phyloP scores from a whole-genome alignment of 2,797 vertebrate species.

The Stomatorhinus walkeri region DNA sequence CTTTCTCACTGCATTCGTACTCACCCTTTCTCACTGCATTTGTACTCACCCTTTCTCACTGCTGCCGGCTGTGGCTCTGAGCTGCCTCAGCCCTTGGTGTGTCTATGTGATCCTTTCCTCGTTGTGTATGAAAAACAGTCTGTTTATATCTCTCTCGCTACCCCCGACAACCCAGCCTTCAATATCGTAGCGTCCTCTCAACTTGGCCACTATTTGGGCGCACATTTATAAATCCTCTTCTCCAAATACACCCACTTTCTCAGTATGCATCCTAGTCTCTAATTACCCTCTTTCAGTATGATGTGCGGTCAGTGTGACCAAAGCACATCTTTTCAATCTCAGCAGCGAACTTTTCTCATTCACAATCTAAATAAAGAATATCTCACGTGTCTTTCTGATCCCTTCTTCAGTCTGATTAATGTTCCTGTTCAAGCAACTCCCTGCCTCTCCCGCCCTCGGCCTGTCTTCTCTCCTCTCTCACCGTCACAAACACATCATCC shows the following conservation, averaged over 20 bases:
- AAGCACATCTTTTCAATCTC: neutral
- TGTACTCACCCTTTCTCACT: slow-evolving; percentile 40
- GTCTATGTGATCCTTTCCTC: neutral
- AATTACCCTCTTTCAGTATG: slow-evolving; percentile 5
- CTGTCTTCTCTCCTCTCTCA: slow-evolving; percentile 20
- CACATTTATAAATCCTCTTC: neutral
- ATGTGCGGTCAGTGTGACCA: slow-evolving; percentile 7
- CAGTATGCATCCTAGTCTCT: neutral
- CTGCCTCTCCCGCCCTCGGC: neutral
- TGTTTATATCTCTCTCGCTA: slow-evolving; percentile 5
- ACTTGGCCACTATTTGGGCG: neutral
- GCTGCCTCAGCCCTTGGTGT: slow-evolving; percentile 27
- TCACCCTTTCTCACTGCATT: slow-evolving; percentile 38
- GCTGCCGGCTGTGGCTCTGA: slow-evolving; percentile 21
- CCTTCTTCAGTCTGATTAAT: neutral
- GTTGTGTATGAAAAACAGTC: neutral
- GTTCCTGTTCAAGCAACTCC: neutral
- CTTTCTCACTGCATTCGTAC: slow-evolving; percentile 27
- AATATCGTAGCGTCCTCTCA: slow-evolving; percentile 21
- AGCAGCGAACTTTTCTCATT: neutral
- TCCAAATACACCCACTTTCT: neutral
- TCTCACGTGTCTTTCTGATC: neutral
- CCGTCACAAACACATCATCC: slow-evolving; percentile 12
- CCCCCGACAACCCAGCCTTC: neutral
- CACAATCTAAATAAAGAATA: neutral